phyloP scores from a whole-genome alignment of 2,797 vertebrate species.

The Falco novaeseelandiae region DNA sequence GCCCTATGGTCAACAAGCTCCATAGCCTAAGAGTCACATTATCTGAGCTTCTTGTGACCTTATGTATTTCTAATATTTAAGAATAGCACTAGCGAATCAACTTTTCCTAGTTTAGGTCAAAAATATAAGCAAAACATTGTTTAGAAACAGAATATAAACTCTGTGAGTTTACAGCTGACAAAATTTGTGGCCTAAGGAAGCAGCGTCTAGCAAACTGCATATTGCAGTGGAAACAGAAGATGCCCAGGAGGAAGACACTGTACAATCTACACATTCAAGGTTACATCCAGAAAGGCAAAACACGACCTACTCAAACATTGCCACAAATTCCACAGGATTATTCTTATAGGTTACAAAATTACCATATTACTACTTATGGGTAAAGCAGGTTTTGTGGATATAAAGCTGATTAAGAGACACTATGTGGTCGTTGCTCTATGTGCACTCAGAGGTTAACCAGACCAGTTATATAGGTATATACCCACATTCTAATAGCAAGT shows the following conservation, averaged over 20 bases:
- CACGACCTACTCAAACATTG: neutral
- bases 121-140: neutral
- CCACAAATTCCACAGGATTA: neutral
- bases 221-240: neutral
- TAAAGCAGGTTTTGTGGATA: neutral
- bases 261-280: neutral
- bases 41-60: conserved; percentile 9
- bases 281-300: neutral
- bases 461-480: neutral
- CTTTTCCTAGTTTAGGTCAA: neutral
- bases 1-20: neutral
- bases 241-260: neutral
- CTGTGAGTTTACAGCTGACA: neutral
- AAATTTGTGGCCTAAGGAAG: neutral
- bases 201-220: neutral
- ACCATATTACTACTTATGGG: neutral
- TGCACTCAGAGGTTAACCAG: neutral
- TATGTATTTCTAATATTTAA: neutral
- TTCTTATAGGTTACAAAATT: neutral
- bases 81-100: neutral
- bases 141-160: neutral
- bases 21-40: neutral
- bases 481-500: neutral
- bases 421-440: neutral
- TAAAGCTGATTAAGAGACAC: neutral